Percentiles rank a stretch among this genome's conserved stretches.
These are phyloP conservation scores for Zophobas atratus DNA, from an alignment of 1,140 invertebrate genomes.

Conservation along the genomic window DNA sequence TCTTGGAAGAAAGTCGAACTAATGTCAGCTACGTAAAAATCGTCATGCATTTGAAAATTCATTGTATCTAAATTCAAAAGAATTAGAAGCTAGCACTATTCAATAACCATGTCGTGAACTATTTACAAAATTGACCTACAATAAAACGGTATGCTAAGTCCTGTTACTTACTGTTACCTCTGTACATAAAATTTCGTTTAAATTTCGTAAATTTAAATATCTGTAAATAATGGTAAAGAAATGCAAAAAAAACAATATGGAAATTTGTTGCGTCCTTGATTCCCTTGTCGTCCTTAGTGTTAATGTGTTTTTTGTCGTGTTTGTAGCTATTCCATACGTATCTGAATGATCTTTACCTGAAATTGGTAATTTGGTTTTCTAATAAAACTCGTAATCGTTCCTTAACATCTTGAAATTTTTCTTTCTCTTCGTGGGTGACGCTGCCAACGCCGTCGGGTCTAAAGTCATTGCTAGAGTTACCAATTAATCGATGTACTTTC, in stretches of 20 bases:
- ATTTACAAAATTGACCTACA: slow-evolving; percentile 37
- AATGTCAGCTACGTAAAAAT: slow-evolving; percentile 28
- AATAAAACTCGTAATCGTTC: slow-evolving; percentile 92
- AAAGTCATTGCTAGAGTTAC: slow-evolving; percentile 68
- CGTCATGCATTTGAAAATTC: slow-evolving; percentile 26
- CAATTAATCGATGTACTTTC: slow-evolving; percentile 63
- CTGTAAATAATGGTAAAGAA: slow-evolving; percentile 20
- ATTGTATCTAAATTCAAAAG: slow-evolving; percentile 30
- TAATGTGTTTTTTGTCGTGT: slow-evolving; percentile 37
- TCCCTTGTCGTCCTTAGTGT: slow-evolving; percentile 8
- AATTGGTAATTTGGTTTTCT: slow-evolving; percentile 99
- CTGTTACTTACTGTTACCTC: slow-evolving; percentile 35
- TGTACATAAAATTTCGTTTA: slow-evolving; percentile 4
- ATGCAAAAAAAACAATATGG: slow-evolving; percentile 12
- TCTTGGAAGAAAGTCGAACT: slow-evolving; percentile 11
- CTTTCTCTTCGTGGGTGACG: slow-evolving; percentile 97
- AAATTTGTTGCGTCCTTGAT: slow-evolving; percentile 1
- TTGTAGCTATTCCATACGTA: slow-evolving; percentile 24
- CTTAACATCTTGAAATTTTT: slow-evolving; percentile 98
- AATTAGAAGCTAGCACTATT: slow-evolving; percentile 38
- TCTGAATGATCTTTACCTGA: slow-evolving; percentile 77
- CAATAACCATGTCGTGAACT: slow-evolving; percentile 9
- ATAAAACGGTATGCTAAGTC: slow-evolving; percentile 19
- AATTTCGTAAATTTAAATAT: background rate
- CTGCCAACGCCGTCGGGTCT: slow-evolving; percentile 99